Base-by-base conservation (phyloP, 2,113 vertebrate genomes). In the Malurus alboscapulatus region DNA sequence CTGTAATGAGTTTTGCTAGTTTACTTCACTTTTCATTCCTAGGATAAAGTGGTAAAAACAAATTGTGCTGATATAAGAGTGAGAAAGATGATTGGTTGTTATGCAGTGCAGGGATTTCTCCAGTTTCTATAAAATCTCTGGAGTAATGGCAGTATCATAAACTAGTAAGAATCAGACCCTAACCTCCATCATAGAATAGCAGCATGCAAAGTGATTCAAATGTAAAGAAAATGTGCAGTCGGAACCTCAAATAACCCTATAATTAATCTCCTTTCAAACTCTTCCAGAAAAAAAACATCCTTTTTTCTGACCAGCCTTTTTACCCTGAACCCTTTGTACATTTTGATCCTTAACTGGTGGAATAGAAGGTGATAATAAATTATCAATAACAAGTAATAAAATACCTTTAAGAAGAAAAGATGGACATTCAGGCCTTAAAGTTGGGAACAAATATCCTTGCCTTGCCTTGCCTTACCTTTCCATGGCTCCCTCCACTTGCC, bases 1-100 rank as follows among this genome's bases (percentile, higher is more conserved):
- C 80, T 95, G 90, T 95, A 97, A 92, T 94, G 88, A 90, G 44
- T 95, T 97, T 94, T 97, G 95, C 97, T 97, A 96, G 69, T 87
- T 97, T 96, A 44, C 77, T 94, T 97, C 55, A 57, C 84, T 94
- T 93, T 80, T 91, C 87, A 80, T 91, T 93, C 94, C 96, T 94
- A 80, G 69, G 53, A 89, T 88, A 81, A 96, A 94, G 84, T 79
- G 57, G 86, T 69, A 94, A 96, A 97, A 97, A 91, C 82, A 94
- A 97, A 93, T 91, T 95, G 72, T 16, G 8, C 32, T 85, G 84
- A 94, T 47, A 65, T 45, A 42, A 95, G 68, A 80, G n/a, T 87
- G 62, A 92, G 76, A 84, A 95, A 95, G 50, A 68, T 14, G 38
- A 17, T 47, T 51, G 34, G 18, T 91, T 76, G 38, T 51, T 81